Base-by-base conservation (phyloP, 2,113 vertebrate species). In the Vicugna pacos region DNA sequence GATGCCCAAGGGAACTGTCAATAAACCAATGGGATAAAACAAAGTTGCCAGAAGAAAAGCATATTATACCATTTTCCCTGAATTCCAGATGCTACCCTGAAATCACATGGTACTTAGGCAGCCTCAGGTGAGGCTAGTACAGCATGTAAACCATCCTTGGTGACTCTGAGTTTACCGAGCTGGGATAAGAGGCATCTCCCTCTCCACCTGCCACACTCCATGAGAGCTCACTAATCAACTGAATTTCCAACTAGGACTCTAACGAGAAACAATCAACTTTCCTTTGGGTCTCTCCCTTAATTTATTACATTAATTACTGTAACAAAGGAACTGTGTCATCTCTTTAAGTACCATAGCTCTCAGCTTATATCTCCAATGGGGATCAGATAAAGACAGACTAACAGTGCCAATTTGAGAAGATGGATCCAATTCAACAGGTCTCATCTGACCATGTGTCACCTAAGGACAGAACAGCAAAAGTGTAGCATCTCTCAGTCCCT, bases 251-350 rank as follows among this genome's bases (percentile, higher is more conserved):
- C 84, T 85, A 86, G 65, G 81, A 89, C 73, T 97, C 93, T 83
- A 95, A 94, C 0, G 1, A 95, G 89, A 96, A 97, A 97, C 72
- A 96, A 94, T 95, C 91, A 96, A 72, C 86, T 96, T 97, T 94
- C 95, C 94, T 94, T 94, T 94, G 93, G 93, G 69, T 80, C 60
- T 83, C 93, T 96, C 80, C 79, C 82, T 97, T 97, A 96, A 97
- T 95, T 96, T 97, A 95, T 91, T 93, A 95, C 96, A 96, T 94
- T 97, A 97, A 97, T 97, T 97, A 97, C 92, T 93, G 13, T 97
- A 97, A 92, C 97, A 97, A 96, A 97, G 83, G 54, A 96, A 95
- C 81, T 93, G 77, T 96, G 93, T 94, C 93, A 96, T 95, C 81
- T 91, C 70, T 65, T 96, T 73, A 95, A 97, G 81, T 91, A 95